Percentiles rank a stretch among this genome's conserved stretches.
These are phyloP conservation scores for Leucozona laternaria DNA, from an alignment of 2,888 invertebrate genomes.

Conservation along the genomic window DNA sequence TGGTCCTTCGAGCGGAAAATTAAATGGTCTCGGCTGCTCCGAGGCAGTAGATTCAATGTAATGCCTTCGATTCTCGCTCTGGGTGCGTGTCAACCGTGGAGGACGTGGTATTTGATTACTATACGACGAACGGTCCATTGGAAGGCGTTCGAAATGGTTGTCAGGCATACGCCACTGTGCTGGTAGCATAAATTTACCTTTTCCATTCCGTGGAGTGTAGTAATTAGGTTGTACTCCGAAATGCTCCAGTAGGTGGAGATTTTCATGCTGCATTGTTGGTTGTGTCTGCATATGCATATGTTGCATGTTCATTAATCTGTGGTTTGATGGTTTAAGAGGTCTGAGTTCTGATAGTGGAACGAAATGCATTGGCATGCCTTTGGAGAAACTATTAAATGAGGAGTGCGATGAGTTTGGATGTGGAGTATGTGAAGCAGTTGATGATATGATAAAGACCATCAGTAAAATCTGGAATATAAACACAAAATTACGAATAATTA, in stretches of 20 bases:
- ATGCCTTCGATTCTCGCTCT: constrained; percentile 63
- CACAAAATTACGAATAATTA: neutral
- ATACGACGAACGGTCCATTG: constrained; percentile 52
- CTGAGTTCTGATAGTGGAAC: constrained; percentile 41
- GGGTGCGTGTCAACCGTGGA: constrained; percentile 64
- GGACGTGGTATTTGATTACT: constrained; percentile 76
- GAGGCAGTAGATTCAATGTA: constrained; percentile 60
- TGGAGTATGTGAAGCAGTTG: constrained; percentile 80
- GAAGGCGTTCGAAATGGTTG: constrained; percentile 38
- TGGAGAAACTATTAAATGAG: constrained; percentile 36
- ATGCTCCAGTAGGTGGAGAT: constrained; percentile 51
- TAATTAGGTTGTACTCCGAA: constrained; percentile 66
- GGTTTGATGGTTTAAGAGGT: constrained; percentile 67
- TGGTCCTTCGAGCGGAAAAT: constrained; percentile 82
- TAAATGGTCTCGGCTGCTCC: constrained; percentile 81
- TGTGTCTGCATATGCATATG: constrained; percentile 35
- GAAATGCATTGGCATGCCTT: constrained; percentile 44
- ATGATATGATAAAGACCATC: constrained; percentile 82
- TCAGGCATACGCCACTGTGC: constrained; percentile 45
- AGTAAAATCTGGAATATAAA: constrained; percentile 79
- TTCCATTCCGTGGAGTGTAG: constrained; percentile 51
- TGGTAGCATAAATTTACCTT: constrained; percentile 47
- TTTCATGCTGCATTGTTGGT: constrained; percentile 36
- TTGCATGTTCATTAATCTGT: constrained; percentile 61
- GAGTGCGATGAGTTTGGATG: constrained; percentile 75